Base-by-base conservation (phyloP, 1,140 invertebrate species). In the Drosophila bipectinata region DNA sequence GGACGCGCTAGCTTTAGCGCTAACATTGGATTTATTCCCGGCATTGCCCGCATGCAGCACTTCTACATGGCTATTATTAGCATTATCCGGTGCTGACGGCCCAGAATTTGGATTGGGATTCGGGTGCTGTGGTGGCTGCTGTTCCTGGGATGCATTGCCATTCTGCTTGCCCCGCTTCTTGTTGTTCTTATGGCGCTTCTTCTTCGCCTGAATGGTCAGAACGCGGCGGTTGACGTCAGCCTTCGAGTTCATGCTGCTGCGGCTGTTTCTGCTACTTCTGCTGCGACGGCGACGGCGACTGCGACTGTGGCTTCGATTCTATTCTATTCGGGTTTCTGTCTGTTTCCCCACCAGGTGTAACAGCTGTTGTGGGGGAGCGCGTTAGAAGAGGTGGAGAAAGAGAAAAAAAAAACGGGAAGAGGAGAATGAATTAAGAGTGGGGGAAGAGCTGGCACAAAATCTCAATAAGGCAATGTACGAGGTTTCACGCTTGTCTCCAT, bases 191-290 rank as follows among this genome's bases (percentile, higher is more conserved):
- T 97, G 96, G 69, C 96, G 94, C 92, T 97, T 97, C 93, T 97
- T 97, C 93, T 97, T 97, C 68, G 96, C 96, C 93, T 97, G 96
- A 90, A 97, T 97, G 90, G 96, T 96, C 91, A 97, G 93, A 91
- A 97, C 96, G 90, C 96, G 94, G 92, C 96, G 95, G 93, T 97
- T 97, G 92, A 96, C 96, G 93, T 97, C 96, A 92, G 95, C 95
- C 94, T 96, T 96, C 92, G 95, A 94, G 93, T 95, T 96, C 95
- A 96, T 96, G 93, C 78, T 75, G 26, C 32, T 63, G 44, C 59
- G 28, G 59, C 47, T 64, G 52, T 53, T 73, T 37, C 34, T 37
- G 34, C 34, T 34, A 9, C 32, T 34, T 9, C 32, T 34, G 8
- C 32, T 34, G 32, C 8, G 7, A 34, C 32, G 7, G 7, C 32